phyloP scores from a whole-genome alignment of 2,888 invertebrate genomes.

The Cephus rjabovi region DNA sequence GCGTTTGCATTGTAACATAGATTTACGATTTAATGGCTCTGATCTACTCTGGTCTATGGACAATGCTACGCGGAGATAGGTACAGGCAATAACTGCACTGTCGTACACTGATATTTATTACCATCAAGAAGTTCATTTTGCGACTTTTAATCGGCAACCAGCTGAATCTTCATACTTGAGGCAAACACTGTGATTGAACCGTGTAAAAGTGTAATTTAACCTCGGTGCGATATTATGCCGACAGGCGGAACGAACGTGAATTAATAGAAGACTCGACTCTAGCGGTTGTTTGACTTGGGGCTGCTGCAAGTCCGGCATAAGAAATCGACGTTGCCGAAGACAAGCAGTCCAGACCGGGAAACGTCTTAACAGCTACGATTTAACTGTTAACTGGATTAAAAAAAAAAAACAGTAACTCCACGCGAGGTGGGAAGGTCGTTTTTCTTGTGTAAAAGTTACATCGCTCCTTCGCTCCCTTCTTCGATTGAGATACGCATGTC shows the following conservation, averaged over 20 bases:
- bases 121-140: neutral
- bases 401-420: neutral
- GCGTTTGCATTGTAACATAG: too few species aligned
- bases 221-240: conserved; percentile 7
- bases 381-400: conserved; percentile 1
- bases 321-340: neutral
- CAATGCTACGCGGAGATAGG: neutral
- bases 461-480: neutral
- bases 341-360: conserved; percentile 4
- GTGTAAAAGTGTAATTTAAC: neutral
- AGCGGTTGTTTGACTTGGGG: conserved; percentile 22
- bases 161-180: neutral
- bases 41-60: neutral
- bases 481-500: neutral
- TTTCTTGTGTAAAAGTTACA: neutral
- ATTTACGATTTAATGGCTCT: neutral
- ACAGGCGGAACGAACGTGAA: conserved; percentile 21
- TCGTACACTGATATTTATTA: neutral
- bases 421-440: neutral
- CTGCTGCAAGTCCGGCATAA: conserved; percentile 8
- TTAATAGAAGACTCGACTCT: conserved; percentile 17
- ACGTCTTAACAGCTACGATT: conserved; percentile 1
- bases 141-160: neutral
- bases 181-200: neutral
- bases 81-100: neutral